Base-by-base conservation (phyloP, 2,888 invertebrate genomes). In the Lycocerus yunnanus region DNA sequence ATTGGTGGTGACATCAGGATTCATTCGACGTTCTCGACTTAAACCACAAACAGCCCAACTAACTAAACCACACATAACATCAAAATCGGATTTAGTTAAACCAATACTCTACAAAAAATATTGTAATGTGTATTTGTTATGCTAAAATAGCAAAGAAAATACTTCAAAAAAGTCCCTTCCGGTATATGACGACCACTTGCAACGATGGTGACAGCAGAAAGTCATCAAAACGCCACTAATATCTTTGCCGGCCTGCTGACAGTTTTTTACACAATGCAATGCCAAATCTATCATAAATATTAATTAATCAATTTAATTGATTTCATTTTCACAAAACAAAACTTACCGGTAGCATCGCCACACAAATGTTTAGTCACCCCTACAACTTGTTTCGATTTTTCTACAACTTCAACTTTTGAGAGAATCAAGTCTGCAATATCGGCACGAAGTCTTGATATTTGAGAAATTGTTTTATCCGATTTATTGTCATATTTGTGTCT, bases 181-280 rank as follows among this genome's bases (percentile, higher is more conserved):
- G 1, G 93, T 90, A 86, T 94, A 95, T 0, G 91, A 87, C 15
- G 85, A 86, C 90, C 92, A 94, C 60, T 91, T 89, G 85, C 96
- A 96, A 79, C 93, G 91, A 87, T 97, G 97, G 87, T 97, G 97
- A 85, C 97, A 97, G 86, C 97, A 97, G 16, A 96, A 91, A 2
- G 97, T 96, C 84, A 97, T 90, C 71, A 94, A 88, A 59, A 93
- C 84, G 6, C 94, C 95, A 69, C 78, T 76, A 82, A 90, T 81
- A 82, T 87, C 86, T 73, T 84, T 58, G 75, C 85, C 81, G 75
- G 82, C 81, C 81, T 86, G 78, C 80, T 87, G 11, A 83, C 86
- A 61, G 78, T 88, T 88, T 21, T 87, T 85, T 76, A 95, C 83
- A 85, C 95, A 94, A 59, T 92, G 90, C 73, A 96, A 84, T 1